Evolutionary conservation across 2,888 invertebrate genomes (phyloP).

Genomic region (Plutella xylostella): DNA sequence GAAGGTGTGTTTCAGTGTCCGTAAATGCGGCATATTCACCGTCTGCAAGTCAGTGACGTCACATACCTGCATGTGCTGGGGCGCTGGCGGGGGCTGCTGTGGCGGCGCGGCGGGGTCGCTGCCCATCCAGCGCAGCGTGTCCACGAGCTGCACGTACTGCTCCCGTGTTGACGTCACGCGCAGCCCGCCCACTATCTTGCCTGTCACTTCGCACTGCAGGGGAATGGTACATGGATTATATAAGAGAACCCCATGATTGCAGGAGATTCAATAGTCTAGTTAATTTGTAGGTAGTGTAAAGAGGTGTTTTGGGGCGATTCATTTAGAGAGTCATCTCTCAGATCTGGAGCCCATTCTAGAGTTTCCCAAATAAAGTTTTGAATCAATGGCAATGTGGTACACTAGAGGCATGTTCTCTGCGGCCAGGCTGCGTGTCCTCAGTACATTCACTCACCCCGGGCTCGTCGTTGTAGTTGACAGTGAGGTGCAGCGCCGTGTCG

Average conservation of each 20-base stretch:
- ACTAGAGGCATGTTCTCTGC: slow-evolving; percentile 72
- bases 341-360: too few species aligned
- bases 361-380: too few species aligned
- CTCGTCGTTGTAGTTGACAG: slow-evolving; percentile 58
- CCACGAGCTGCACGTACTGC: slow-evolving; percentile 91
- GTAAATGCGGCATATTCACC: neutral
- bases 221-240: too few species aligned
- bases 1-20: neutral
- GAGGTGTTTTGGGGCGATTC: too few species aligned
- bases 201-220: slow-evolving; percentile 71
- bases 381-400: slow-evolving; percentile 81
- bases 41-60: neutral
- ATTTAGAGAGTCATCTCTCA: too few species aligned
- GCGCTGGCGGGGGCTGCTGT: slow-evolving; percentile 19
- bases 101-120: slow-evolving; percentile 20
- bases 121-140: slow-evolving; percentile 65
- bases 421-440: slow-evolving; percentile 25
- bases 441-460: too few species aligned
- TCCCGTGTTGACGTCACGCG: slow-evolving; percentile 87
- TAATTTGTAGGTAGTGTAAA: too few species aligned
- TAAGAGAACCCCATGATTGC: too few species aligned
- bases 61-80: slow-evolving; percentile 6
- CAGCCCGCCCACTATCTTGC: slow-evolving; percentile 84
- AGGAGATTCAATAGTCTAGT: too few species aligned
- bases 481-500: slow-evolving; percentile 85